These are phyloP conservation scores for Cheumatopsyche charites DNA, from an alignment of 1,140 invertebrate species.

Conservation along the genomic window DNA sequence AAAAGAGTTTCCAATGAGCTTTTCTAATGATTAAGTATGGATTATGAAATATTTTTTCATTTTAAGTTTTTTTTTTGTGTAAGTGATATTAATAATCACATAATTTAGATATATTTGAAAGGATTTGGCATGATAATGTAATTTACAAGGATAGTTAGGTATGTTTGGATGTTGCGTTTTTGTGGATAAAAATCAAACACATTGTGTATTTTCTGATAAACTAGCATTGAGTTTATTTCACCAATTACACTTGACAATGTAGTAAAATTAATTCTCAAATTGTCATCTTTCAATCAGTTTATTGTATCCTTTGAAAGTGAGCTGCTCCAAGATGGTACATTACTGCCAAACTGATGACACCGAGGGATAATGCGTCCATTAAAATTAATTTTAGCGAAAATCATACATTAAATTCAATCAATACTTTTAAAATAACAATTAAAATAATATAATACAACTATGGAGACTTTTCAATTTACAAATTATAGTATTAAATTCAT, in stretches of 20 bases:
- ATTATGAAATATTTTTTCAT: too few species aligned
- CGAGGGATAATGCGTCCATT: slow-evolving; percentile 36
- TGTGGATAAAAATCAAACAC: slow-evolving; percentile 37
- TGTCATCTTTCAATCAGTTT: slow-evolving; percentile 45
- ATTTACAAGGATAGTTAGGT: not conserved
- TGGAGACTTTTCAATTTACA: not conserved
- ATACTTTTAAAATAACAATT: not conserved
- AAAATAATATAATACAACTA: slow-evolving; percentile 23
- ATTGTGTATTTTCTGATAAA: slow-evolving; percentile 59
- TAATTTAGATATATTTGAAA: too few species aligned
- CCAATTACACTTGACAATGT: slow-evolving; percentile 66
- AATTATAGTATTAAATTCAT: not conserved
- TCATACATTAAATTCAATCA: slow-evolving; percentile 14
- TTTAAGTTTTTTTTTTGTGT: too few species aligned
- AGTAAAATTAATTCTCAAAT: slow-evolving; percentile 50
- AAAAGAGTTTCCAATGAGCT: too few species aligned
- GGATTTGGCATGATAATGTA: not conserved
- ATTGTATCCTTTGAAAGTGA: slow-evolving; percentile 43
- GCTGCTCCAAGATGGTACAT: slow-evolving; percentile 36
- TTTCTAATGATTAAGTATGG: too few species aligned
- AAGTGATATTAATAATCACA: too few species aligned
- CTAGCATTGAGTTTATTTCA: slow-evolving; percentile 66
- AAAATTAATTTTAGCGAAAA: not conserved
- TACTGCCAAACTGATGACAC: slow-evolving; percentile 46
- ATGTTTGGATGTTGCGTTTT: too few species aligned